Conservation (phyloP, 1,140 invertebrate species). For the Anastatus disparis region DNA sequence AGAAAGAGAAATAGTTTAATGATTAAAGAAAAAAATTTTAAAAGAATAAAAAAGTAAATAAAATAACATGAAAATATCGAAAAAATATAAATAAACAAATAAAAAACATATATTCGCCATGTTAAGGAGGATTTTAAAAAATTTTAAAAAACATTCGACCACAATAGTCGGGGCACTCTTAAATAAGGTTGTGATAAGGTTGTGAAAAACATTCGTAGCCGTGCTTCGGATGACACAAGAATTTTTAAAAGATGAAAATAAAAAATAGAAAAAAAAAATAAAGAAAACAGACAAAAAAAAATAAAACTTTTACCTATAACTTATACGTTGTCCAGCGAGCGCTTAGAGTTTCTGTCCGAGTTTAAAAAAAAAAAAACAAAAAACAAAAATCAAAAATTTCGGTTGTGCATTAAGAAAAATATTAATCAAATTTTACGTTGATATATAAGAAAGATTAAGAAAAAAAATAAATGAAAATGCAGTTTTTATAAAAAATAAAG, state of each 20-base stretch:
- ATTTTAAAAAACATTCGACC: slow-evolving; percentile 48
- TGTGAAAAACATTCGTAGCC: slow-evolving; percentile 65
- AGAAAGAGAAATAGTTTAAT: not conserved
- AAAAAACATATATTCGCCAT: slow-evolving; percentile 19
- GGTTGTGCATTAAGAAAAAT: not conserved
- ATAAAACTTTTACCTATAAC: slow-evolving; percentile 17
- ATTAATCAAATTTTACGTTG: not conserved
- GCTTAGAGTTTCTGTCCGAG: slow-evolving; percentile 32
- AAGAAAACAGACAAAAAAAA: not conserved
- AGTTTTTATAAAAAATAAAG: not conserved
- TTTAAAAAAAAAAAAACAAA: not conserved
- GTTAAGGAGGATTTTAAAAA: slow-evolving; percentile 45
- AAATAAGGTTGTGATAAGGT: slow-evolving; percentile 68
- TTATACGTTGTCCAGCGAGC: slow-evolving; percentile 20
- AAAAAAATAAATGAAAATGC: too few relatives aligned
- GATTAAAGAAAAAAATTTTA: too few relatives aligned
- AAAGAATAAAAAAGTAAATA: slow-evolving; percentile 1
- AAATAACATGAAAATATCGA: not conserved
- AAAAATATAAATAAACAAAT: not conserved
- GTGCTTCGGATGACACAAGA: slow-evolving; percentile 57
- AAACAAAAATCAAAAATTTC: not conserved
- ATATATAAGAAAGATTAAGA: too few relatives aligned
- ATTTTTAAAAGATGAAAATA: slow-evolving; percentile 42
- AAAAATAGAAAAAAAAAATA: not conserved
- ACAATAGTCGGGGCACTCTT: slow-evolving; percentile 57